Evolutionary conservation across 2,888 invertebrate genomes (phyloP), one percentile per base, ranked within the genome.

Genomic region (Taphrorychus bicolor): DNA sequence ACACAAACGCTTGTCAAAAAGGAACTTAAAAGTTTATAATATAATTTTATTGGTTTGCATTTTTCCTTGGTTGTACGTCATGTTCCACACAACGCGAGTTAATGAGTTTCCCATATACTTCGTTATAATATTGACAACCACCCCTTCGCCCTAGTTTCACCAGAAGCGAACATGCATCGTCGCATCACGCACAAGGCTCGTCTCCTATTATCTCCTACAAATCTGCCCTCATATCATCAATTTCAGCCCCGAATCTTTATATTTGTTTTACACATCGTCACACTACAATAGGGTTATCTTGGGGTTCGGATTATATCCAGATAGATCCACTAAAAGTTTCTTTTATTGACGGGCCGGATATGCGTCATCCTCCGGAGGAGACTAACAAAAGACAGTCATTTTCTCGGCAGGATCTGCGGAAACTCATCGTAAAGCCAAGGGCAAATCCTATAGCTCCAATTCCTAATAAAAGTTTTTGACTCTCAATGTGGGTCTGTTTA

Each of bases 281-380:
- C 41, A 45, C 22, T 7, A 54, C 53, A 53, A 42, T 54, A 23
- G 59, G 58, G 58, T n/a, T 21, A 42, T 21, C 23, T 7, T 49
- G 40, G 45, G 63, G 58, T 32, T 49, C 32, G 16, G 48, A 49
- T 17, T 64, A 64, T 42, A 64, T 58, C 64, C 5, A 45, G 64
- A 19, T 41, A 41, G 53, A n/a, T n/a, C n/a, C n/a, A n/a, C n/a
- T n/a, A n/a, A n/a, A 59, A 22, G 45, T 65, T 65, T 65, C 64
- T 65, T 63, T 59, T 65, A 59, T 59, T 59, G 64, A 59, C 64
- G 51, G 49, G 24, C 24, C 57, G 64, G 64, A 65, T 65, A 65
- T 65, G 64, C 64, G 64, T 65, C 64, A 65, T 58, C 18, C 64
- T 23, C 52, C 58, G 42, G 41, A 65, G 52, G 58, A 65, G 32